Conservation (phyloP, 2,888 invertebrate genomes). For the Lasioglossum malachurum region DNA sequence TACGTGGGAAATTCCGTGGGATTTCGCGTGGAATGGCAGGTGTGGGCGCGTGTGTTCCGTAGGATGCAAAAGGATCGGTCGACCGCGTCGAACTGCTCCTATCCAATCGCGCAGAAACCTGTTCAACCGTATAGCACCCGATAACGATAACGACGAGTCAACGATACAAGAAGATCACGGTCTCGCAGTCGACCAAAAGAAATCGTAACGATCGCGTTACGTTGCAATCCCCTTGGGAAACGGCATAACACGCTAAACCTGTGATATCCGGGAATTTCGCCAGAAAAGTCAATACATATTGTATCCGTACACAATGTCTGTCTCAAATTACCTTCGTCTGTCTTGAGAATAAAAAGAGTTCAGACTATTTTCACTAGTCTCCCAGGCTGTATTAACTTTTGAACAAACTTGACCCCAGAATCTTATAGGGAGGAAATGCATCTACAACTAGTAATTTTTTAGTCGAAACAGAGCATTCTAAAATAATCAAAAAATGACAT, state of each 20-base stretch:
- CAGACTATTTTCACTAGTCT: too few species aligned
- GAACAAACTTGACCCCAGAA: too few species aligned
- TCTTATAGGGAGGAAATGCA: too few species aligned
- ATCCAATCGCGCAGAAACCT: constrained; percentile 50
- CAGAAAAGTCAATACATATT: neutral
- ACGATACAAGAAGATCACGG: constrained; percentile 39
- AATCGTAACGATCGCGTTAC: neutral
- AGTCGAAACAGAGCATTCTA: too few species aligned
- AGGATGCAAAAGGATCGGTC: constrained; percentile 30
- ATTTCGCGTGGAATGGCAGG: constrained; percentile 6
- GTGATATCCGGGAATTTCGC: neutral
- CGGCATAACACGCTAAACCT: neutral
- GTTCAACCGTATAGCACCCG: constrained; percentile 51
- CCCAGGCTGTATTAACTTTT: too few species aligned
- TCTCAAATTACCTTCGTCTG: neutral
- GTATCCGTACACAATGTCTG: neutral
- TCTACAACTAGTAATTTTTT: too few species aligned
- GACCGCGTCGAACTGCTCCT: constrained; percentile 34
- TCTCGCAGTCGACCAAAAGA: neutral
- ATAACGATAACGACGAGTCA: constrained; percentile 53
- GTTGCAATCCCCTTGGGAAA: neutral
- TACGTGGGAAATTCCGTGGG: neutral
- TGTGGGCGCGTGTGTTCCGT: constrained; percentile 2
- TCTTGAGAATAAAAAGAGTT: too few species aligned
- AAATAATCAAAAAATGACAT: too few species aligned